phyloP scores from a whole-genome alignment of 2,113 vertebrate genomes.

The Pomatorhinus ruficollis region DNA sequence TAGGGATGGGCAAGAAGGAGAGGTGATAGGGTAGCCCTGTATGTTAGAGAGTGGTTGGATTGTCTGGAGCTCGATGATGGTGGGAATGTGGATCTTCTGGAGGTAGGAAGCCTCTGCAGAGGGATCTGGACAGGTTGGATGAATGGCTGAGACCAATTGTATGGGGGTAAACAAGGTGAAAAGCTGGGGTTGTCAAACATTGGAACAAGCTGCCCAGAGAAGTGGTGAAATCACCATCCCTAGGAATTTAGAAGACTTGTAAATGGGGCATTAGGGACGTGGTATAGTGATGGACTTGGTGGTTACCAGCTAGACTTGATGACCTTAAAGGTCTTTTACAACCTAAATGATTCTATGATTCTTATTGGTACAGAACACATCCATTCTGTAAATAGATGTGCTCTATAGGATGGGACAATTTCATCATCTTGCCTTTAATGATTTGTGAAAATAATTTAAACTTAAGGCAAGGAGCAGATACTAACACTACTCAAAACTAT shows the following conservation, averaged over 20 bases:
- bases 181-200: not conserved
- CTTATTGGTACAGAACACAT: not conserved
- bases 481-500: not conserved
- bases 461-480: slow-evolving; percentile 6
- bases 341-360: not conserved
- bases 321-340: not conserved
- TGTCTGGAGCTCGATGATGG: not conserved
- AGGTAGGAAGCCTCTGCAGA: not conserved
- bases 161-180: not conserved
- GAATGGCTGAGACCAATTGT: not conserved
- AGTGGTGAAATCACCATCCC: not conserved
- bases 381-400: not conserved
- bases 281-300: not conserved
- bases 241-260: not conserved
- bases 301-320: not conserved
- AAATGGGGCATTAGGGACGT: not conserved
- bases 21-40: not conserved
- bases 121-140: not conserved
- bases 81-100: not conserved
- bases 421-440: slow-evolving; percentile 34
- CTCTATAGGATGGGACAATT: not conserved
- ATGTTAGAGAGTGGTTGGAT: not conserved
- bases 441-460: slow-evolving; percentile 41
- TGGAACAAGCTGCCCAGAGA: not conserved
- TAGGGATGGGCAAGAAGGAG: not conserved